Evolutionary conservation across 2,888 invertebrate species (phyloP), one percentile per base, ranked within the genome.

Genomic region (Rhamnusium bicolor): DNA sequence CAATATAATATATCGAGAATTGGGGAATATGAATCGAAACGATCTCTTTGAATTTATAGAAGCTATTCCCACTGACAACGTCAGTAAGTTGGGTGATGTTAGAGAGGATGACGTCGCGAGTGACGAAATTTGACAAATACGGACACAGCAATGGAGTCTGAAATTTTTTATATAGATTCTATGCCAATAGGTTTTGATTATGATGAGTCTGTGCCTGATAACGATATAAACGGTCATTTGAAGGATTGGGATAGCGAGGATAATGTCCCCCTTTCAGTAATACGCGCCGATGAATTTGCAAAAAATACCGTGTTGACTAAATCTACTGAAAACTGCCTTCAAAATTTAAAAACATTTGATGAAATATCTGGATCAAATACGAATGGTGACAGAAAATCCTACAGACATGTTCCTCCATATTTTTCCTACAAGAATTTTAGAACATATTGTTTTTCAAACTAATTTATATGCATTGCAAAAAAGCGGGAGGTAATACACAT

Each of bases 391-490:
- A 27, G 69, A 69, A 61, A 69, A 61, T 8, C 69, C 69, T 27
- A 49, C 27, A 12, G 58, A 69, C 19, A 49, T 69, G 18, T 69
- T 69, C 51, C 40, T 61, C n/a, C 40, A 51, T 27, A 58, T 69
- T 60, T 69, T 60, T 61, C 60, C 51, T 21, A 29, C 21, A 14
- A 49, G 49, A 29, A 51, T 60, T 46, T 49, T 58, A 8, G 58
- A 69, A 14, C 19, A 54, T 7, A 54, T 54, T 3, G 54, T 54
- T 14, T 54, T 69, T 61, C 46, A 69, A 47, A 69, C n/a, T n/a
- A n/a, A 69, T 69, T 46, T 69, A 49, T 69, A 69, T 51, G 60
- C 51, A 14, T 29, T 61, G n/a, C 69, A 69, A 69, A 69, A n/a
- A 69, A 58, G 54, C 54, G 12, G 32, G 46, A 12, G 53, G 61